A percentile compares a stretch with the other conserved stretches of the same genome.
Evolutionary conservation across 2,888 invertebrate genomes (phyloP).

Genomic region (Lasioglossum villosulum): DNA sequence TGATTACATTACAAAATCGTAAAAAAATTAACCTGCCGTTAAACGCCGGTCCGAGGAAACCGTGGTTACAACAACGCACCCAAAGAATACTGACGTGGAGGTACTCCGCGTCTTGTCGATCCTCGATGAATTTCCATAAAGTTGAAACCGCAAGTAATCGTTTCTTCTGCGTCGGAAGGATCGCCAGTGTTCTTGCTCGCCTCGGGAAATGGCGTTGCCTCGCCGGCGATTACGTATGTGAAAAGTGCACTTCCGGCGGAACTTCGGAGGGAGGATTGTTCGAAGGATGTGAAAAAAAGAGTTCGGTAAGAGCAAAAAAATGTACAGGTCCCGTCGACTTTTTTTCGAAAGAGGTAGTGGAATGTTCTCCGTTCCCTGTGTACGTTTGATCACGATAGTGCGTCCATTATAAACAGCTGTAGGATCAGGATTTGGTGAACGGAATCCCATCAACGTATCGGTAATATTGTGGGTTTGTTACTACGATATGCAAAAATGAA

Average conservation of each 20-base stretch:
- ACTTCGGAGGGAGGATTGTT: neutral
- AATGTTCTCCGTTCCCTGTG: constrained; percentile 71
- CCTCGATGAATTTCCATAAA: constrained; percentile 5
- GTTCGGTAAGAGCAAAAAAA: neutral
- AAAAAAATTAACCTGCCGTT: constrained; percentile 59
- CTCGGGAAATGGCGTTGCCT: neutral
- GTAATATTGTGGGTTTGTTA: no score
- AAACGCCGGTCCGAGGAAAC: constrained; percentile 4
- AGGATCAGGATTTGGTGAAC: no score
- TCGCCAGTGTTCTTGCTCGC: neutral
- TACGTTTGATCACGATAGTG: no score
- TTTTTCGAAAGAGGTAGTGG: constrained; percentile 55
- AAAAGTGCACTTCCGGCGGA: constrained; percentile 17
- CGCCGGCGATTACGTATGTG: neutral
- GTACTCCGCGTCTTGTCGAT: neutral
- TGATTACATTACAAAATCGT: constrained; percentile 64
- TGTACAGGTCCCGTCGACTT: neutral
- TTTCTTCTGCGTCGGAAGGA: neutral
- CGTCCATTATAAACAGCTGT: no score
- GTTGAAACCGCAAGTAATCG: constrained; percentile 15
- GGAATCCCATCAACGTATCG: no score
- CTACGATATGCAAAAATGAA: no score
- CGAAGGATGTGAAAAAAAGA: neutral
- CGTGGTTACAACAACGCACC: neutral
- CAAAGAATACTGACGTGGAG: constrained; percentile 21